Evolutionary conservation across 2,113 vertebrate species (phyloP).

Genomic region (Choloepus hoffmanni): DNA sequence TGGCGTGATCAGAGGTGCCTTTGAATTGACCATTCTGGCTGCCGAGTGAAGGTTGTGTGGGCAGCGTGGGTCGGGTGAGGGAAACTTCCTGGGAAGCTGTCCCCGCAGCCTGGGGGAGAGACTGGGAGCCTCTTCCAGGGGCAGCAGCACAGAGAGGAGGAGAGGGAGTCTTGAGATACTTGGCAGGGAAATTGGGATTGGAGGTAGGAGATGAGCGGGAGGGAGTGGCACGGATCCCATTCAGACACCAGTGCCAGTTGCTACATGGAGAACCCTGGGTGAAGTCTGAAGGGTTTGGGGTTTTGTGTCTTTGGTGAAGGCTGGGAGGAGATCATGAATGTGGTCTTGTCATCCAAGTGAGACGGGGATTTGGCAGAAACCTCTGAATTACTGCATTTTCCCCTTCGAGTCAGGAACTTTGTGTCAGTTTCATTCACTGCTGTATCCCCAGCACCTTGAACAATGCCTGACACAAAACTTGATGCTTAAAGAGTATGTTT

Average conservation of each 20-base stretch:
- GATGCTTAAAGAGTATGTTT: background rate
- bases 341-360: background rate
- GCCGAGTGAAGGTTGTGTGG: background rate
- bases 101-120: background rate
- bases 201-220: rapidly evolving
- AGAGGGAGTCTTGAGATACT: background rate
- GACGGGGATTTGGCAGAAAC: background rate
- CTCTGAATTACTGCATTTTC: background rate
- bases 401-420: background rate
- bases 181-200: too few relatives aligned
- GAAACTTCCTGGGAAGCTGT: background rate
- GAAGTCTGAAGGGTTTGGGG: background rate
- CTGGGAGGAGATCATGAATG: too few relatives aligned
- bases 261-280: background rate
- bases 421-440: background rate
- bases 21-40: background rate
- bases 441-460: background rate
- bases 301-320: background rate
- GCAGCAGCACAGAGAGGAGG: background rate
- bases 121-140: background rate
- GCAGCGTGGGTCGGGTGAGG: background rate
- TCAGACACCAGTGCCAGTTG: rapidly evolving
- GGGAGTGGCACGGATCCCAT: rapidly evolving
- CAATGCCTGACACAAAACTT: background rate
- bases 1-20: background rate